A percentile compares a stretch with the other conserved stretches of the same genome.
phyloP scores from a whole-genome alignment of 2,888 invertebrate genomes.

The Ecliptopera silaceata region DNA sequence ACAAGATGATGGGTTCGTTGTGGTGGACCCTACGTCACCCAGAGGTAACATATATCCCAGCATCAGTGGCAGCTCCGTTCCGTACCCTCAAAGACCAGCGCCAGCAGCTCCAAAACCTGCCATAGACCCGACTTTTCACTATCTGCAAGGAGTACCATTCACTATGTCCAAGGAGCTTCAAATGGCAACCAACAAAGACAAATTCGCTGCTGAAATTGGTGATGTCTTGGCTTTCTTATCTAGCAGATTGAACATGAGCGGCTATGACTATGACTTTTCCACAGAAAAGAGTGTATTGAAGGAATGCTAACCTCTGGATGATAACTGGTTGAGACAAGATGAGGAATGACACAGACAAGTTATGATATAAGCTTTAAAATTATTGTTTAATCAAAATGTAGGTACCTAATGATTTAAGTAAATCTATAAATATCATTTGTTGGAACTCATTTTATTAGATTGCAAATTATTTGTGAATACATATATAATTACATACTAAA shows the following conservation, averaged over 20 bases:
- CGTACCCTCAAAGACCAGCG: slow-evolving; percentile 60
- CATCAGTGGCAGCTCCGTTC: slow-evolving; percentile 52
- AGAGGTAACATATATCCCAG: slow-evolving; percentile 63
- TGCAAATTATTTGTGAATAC: no score
- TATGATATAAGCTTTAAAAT: not conserved
- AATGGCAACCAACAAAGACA: slow-evolving; percentile 72
- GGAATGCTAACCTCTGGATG: slow-evolving; percentile 57
- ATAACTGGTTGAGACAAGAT: no score
- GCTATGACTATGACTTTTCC: slow-evolving; percentile 78
- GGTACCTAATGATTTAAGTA: not conserved
- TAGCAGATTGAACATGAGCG: slow-evolving; percentile 67
- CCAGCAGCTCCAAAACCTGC: slow-evolving; percentile 53
- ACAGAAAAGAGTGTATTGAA: slow-evolving; percentile 81
- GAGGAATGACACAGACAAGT: not conserved
- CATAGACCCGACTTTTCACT: slow-evolving; percentile 67
- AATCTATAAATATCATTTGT: not conserved
- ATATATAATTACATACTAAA: no score
- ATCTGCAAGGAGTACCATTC: slow-evolving; percentile 83
- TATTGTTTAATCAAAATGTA: not conserved
- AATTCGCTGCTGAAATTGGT: slow-evolving; percentile 73
- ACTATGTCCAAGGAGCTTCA: slow-evolving; percentile 74
- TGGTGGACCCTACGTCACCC: slow-evolving; percentile 57
- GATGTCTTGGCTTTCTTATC: slow-evolving; percentile 80
- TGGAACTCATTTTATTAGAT: slow-evolving; percentile 2
- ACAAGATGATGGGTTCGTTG: slow-evolving; percentile 69